Evolutionary conservation across 2,797 vertebrate species (phyloP), one percentile per base, ranked within the genome.

Genomic region (Erethizon dorsatum): DNA sequence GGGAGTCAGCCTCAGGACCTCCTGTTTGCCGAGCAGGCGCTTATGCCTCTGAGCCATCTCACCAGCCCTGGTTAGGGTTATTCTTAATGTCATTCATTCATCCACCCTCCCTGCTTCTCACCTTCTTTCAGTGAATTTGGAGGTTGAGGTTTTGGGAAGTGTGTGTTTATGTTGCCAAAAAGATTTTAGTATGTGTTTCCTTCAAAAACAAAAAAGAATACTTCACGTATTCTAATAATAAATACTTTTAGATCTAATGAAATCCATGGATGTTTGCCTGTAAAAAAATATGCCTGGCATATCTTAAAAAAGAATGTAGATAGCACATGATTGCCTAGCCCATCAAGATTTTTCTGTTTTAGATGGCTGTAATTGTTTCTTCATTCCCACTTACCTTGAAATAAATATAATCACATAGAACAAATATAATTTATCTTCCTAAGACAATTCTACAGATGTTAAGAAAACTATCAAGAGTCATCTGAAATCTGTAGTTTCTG

Each of bases 241-340:
- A 45, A 22, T 94, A 67, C 54, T 86, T 87, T 67, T 13, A 91
- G 89, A 85, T 67, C 54, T 54, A 56, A 54, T 85, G 54, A 87
- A 88, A 69, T 79, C 10, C 22, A 14, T 86, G 75, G 10, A 57
- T 83, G 12, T 67, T 95, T 93, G 11, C 59, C 45, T 50, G 6
- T 77, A 17, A 47, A 77, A 73, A 50, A 28, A 47, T 77, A 50
- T 15, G 13, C 45, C 73, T 77, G 24, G 6, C 1, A 78, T 88
- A 84, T 59, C 75, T 90, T 80, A 56, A 33, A 56, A 88, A 94
- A 7, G 11, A 52, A 89, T 50, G 11, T 17, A 84, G 37, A 45
- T 45, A 52, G 2, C 28, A 31, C 18, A 17, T n/a, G 14, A 2
- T 28, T 92, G 65, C 67, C 22, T 52, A 28, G 24, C 10, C 7